phyloP scores from a whole-genome alignment of 2,797 vertebrate species.

The Momotus momota region DNA sequence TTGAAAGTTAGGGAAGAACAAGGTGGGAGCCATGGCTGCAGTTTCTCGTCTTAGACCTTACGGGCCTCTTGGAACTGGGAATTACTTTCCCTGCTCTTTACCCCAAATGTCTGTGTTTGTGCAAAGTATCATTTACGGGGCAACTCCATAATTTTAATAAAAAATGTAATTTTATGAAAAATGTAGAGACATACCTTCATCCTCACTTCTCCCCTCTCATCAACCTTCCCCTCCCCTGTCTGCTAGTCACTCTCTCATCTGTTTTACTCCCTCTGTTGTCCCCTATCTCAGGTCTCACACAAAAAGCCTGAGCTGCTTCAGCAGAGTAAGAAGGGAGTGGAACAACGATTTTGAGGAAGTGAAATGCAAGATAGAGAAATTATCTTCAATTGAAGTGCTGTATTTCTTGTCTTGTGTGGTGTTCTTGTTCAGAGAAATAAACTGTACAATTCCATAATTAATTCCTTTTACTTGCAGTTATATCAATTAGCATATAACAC shows the following conservation, averaged over 20 bases:
- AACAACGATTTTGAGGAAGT: background rate
- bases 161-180: background rate
- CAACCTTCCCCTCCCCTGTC: background rate
- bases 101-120: background rate
- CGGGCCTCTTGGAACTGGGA: background rate
- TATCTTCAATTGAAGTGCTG: background rate
- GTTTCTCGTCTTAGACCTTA: background rate
- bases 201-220: background rate
- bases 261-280: background rate
- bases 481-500: conserved; percentile 23
- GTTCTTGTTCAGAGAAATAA: conserved; percentile 27
- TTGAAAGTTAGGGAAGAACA: background rate
- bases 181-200: background rate
- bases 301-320: background rate
- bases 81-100: background rate
- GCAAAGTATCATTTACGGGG: background rate
- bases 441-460: background rate
- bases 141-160: background rate
- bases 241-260: background rate
- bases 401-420: background rate
- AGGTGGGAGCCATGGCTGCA: background rate
- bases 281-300: background rate
- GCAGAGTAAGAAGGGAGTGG: background rate
- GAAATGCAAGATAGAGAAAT: background rate
- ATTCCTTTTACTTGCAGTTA: conserved; percentile 29